Percentiles rank a stretch among this genome's conserved stretches.
These are phyloP conservation scores for Pica pica DNA, from an alignment of 2,113 vertebrate species.

Conservation along the genomic window DNA sequence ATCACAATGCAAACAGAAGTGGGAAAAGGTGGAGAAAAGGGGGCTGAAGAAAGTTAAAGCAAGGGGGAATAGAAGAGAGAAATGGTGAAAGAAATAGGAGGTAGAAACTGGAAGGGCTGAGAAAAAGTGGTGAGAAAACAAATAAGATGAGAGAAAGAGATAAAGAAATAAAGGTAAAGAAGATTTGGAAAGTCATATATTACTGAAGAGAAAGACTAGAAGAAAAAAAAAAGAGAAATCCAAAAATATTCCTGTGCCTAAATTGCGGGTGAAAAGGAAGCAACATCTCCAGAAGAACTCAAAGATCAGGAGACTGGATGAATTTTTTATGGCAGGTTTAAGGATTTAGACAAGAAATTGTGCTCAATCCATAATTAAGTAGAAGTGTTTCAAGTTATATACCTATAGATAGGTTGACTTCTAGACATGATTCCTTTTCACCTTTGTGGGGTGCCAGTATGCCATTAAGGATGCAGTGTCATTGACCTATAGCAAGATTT, in stretches of 20 bases:
- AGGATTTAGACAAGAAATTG: neutral
- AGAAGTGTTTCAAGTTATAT: neutral
- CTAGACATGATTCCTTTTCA: neutral
- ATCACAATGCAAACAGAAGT: neutral
- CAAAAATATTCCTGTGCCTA: neutral
- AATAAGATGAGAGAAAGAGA: neutral
- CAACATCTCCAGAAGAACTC: neutral
- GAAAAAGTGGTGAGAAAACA: neutral
- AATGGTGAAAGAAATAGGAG: neutral
- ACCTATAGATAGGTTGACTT: neutral
- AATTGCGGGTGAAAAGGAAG: neutral
- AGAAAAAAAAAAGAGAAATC: neutral
- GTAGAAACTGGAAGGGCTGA: neutral
- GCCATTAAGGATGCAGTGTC: neutral
- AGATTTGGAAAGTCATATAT: neutral
- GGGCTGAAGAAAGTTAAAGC: neutral
- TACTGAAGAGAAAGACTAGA: neutral
- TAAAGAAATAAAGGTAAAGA: neutral
- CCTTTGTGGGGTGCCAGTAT: neutral
- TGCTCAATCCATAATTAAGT: neutral
- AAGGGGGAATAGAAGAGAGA: neutral
- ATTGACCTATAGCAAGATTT: neutral
- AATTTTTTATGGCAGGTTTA: neutral
- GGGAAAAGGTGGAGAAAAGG: neutral
- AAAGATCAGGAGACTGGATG: neutral